Conservation (phyloP, 2,797 vertebrate species). For the Anguilla anguilla region DNA sequence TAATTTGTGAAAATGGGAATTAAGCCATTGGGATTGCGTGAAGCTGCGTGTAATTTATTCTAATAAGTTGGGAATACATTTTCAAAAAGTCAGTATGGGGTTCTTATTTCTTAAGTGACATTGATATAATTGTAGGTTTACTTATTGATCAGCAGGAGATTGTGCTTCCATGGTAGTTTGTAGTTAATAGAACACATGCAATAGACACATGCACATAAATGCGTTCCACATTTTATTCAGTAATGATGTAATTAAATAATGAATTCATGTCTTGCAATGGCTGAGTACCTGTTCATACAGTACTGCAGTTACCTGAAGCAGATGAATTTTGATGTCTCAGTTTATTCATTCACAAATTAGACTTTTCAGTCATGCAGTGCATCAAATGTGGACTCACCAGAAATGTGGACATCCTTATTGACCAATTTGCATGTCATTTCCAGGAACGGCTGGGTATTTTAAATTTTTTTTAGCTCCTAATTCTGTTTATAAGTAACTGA, state of each 20-base stretch:
- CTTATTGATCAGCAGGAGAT: background rate
- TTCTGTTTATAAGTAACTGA: background rate
- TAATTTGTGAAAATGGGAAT: conserved; percentile 8
- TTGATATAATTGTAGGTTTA: background rate
- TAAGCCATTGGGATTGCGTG: background rate
- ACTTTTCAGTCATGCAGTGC: background rate
- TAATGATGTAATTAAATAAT: background rate
- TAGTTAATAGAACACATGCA: background rate
- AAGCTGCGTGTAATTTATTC: conserved; percentile 25
- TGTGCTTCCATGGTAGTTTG: background rate
- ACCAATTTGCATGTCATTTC: background rate
- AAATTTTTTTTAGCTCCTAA: background rate
- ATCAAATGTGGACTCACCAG: background rate
- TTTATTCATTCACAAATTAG: background rate
- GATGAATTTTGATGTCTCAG: background rate
- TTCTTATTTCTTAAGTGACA: conserved; percentile 15
- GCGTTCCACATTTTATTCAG: background rate
- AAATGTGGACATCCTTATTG: background rate
- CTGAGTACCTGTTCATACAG: background rate
- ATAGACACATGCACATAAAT: background rate
- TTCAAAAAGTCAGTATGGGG: conserved; percentile 17
- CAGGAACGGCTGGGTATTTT: background rate
- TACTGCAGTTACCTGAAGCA: background rate
- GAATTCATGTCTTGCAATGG: background rate
- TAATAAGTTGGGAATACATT: conserved; percentile 21